A percentile compares a stretch with the other conserved stretches of the same genome.
Evolutionary conservation across 2,113 vertebrate genomes (phyloP).

Genomic region (Nannobrachium achirus): DNA sequence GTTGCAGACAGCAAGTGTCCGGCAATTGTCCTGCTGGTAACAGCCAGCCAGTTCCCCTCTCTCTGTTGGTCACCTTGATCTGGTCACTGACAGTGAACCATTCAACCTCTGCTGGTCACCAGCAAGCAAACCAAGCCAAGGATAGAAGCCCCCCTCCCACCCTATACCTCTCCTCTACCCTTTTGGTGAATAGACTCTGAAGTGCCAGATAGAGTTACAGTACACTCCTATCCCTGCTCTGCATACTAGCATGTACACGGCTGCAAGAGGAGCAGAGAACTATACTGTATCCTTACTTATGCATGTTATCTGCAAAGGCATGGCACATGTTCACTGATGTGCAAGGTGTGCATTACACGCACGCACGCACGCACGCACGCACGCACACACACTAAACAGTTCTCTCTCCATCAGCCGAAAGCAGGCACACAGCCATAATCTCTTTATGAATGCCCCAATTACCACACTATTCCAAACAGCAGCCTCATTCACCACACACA

Average conservation of each 20-base stretch:
- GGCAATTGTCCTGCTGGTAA: no score
- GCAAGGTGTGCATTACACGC: neutral
- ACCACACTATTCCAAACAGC: conserved; percentile 40
- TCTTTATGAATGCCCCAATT: conserved; percentile 73
- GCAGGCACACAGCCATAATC: conserved; percentile 49
- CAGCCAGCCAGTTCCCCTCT: no score
- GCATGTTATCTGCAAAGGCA: neutral
- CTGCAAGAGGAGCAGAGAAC: neutral
- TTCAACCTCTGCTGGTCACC: conserved; percentile 51
- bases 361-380: neutral
- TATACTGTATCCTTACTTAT: neutral
- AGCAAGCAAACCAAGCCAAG: conserved; percentile 32
- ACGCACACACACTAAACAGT: conserved; percentile 20
- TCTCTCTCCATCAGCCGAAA: conserved; percentile 43
- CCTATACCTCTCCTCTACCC: conserved; percentile 32
- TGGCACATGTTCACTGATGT: neutral
- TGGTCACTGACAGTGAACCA: conserved; percentile 39
- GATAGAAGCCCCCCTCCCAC: conserved; percentile 23
- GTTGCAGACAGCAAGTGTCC: no score
- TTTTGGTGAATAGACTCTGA: conserved; percentile 28
- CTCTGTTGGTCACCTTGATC: no score
- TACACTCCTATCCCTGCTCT: conserved; percentile 19
- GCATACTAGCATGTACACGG: neutral
- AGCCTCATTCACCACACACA: conserved; percentile 50
- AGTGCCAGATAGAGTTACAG: conserved; percentile 49